These are phyloP conservation scores for Drosophila anomalata DNA, from an alignment of 2,888 invertebrate species.

Conservation along the genomic window DNA sequence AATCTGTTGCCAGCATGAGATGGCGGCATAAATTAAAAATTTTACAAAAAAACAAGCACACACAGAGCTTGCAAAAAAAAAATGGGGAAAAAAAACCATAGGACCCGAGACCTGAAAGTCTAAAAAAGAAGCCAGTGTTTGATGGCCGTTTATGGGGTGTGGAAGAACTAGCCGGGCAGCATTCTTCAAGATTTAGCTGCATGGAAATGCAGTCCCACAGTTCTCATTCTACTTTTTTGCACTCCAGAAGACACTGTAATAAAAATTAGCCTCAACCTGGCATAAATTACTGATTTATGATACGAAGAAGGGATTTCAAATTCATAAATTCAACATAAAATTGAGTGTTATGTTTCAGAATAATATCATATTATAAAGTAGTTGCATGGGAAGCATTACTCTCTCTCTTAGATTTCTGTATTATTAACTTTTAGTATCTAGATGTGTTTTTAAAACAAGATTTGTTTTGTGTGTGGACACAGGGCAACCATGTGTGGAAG, in stretches of 20 bases:
- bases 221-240: constrained; percentile 23
- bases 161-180: constrained; percentile 63
- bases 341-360: not conserved
- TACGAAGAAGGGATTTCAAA: not conserved
- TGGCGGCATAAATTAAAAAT: constrained; percentile 73
- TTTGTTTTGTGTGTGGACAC: constrained; percentile 30
- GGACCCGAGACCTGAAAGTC: constrained; percentile 24
- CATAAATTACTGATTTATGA: not conserved
- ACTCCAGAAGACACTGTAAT: constrained; percentile 11
- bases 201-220: constrained; percentile 48
- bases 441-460: not conserved
- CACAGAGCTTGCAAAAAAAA: constrained; percentile 17
- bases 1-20: constrained; percentile 56
- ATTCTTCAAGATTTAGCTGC: constrained; percentile 61
- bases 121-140: constrained; percentile 58
- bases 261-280: constrained; percentile 1
- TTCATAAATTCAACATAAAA: not conserved
- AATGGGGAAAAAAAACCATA: constrained; percentile 41
- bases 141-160: constrained; percentile 58
- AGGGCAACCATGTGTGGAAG: constrained; percentile 65
- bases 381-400: not conserved
- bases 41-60: constrained; percentile 45
- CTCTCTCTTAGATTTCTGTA: not conserved
- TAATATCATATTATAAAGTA: not conserved
- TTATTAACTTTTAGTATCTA: not conserved